phyloP scores from a whole-genome alignment of 2,113 vertebrate species.

The Microtus richardsoni region DNA sequence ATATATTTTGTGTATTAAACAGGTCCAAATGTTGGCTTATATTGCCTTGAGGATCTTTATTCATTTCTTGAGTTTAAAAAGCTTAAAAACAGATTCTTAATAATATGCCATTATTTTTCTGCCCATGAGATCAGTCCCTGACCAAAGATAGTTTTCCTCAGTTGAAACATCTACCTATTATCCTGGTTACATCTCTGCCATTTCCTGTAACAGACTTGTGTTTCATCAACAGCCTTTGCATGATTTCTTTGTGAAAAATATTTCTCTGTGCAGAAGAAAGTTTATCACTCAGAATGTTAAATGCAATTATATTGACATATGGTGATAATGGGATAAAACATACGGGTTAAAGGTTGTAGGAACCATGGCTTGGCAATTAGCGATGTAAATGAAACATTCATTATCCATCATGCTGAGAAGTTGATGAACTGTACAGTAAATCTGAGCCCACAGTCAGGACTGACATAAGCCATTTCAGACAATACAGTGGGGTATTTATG shows the following conservation, averaged over 20 bases:
- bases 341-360: conserved; percentile 92
- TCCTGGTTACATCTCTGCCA: neutral
- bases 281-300: conserved; percentile 87
- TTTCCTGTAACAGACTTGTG: conserved; percentile 28
- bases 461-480: conserved; percentile 94
- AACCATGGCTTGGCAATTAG: conserved; percentile 93
- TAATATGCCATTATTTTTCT: conserved; percentile 31
- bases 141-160: conserved; percentile 34
- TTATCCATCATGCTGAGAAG: conserved; percentile 98
- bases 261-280: conserved; percentile 82
- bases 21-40: neutral
- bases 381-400: conserved; percentile 97
- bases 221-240: conserved; percentile 58
- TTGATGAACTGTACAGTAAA: conserved; percentile 99
- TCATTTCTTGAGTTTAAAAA: conserved; percentile 44
- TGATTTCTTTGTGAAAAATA: conserved; percentile 80
- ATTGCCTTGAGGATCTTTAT: neutral
- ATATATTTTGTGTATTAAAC: neutral
- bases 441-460: conserved; percentile 95
- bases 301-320: conserved; percentile 92
- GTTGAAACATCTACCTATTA: conserved; percentile 7
- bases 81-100: neutral
- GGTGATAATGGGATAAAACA: conserved; percentile 90
- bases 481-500: conserved; percentile 87
- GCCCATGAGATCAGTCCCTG: neutral